These are phyloP conservation scores for Sternarchorhynchus goeldii DNA, from an alignment of 2,797 vertebrate species.

Conservation along the genomic window DNA sequence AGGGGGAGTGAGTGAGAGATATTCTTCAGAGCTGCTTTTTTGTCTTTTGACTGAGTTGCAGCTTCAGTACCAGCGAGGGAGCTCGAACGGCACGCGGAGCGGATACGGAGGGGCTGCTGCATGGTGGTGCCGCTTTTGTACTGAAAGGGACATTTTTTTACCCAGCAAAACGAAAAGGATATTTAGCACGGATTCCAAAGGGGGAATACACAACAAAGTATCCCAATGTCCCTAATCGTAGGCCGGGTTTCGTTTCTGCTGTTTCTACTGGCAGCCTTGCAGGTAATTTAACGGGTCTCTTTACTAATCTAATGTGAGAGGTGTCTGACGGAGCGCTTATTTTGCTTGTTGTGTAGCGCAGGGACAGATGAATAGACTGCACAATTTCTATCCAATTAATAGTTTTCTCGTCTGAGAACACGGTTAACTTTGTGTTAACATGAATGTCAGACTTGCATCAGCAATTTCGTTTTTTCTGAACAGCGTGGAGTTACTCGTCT, in stretches of 20 bases:
- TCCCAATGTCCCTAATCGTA: slow-evolving; percentile 69
- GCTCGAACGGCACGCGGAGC: slow-evolving; percentile 65
- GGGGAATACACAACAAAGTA: slow-evolving; percentile 11
- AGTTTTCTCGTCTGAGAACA: too few relatives aligned
- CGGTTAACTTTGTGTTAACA: too few relatives aligned
- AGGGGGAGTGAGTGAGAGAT: slow-evolving; percentile 71
- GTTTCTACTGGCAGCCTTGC: slow-evolving; percentile 72
- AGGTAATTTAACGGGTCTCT: slow-evolving; percentile 64
- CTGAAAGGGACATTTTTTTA: slow-evolving; percentile 58
- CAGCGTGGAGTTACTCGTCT: too few relatives aligned
- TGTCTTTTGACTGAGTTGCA: slow-evolving; percentile 59
- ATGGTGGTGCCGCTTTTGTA: slow-evolving; percentile 70
- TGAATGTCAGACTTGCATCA: too few relatives aligned
- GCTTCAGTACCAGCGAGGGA: slow-evolving; percentile 77
- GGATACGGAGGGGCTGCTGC: slow-evolving; percentile 70
- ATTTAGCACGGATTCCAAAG: slow-evolving; percentile 63
- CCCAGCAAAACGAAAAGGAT: slow-evolving; percentile 62
- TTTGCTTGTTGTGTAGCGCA: too few relatives aligned
- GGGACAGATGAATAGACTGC: too few relatives aligned
- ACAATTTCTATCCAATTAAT: too few relatives aligned
- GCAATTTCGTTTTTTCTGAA: too few relatives aligned
- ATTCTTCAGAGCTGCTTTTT: too few relatives aligned
- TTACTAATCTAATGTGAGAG: too few relatives aligned
- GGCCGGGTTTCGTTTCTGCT: slow-evolving; percentile 72
- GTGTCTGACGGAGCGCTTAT: too few relatives aligned